phyloP scores from a whole-genome alignment of 2,797 vertebrate species.

The Scleropages formosus region DNA sequence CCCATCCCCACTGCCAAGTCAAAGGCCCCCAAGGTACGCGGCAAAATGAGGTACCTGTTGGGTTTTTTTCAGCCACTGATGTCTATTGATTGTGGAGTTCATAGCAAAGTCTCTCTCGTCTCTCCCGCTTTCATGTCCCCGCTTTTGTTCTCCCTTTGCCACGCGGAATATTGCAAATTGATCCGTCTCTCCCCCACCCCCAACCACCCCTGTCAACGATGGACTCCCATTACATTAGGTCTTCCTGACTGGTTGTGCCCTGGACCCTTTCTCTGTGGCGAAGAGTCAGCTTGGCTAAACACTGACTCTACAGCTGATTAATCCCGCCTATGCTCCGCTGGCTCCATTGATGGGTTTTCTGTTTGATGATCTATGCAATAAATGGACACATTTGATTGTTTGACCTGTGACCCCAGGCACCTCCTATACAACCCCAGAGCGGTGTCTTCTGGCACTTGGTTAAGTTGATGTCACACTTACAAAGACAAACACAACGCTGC shows the following conservation, averaged over 20 bases:
- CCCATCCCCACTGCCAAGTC: conserved; percentile 64
- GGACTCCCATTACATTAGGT: conserved; percentile 75
- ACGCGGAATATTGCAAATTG: conserved; percentile 98
- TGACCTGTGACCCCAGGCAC: conserved; percentile 77
- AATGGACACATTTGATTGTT: conserved; percentile 86
- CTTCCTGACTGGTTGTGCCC: conserved; percentile 61
- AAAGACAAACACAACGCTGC: background rate
- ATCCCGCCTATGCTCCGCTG: conserved; percentile 71
- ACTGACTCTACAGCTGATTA: conserved; percentile 79
- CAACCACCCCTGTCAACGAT: conserved; percentile 69
- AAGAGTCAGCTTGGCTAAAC: conserved; percentile 82
- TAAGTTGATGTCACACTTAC: conserved; percentile 17
- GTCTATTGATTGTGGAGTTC: conserved; percentile 96
- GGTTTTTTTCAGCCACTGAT: conserved; percentile 69
- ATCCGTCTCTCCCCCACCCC: conserved; percentile 77
- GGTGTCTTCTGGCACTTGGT: conserved; percentile 38
- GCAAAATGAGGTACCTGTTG: conserved; percentile 66
- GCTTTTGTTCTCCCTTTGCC: conserved; percentile 82
- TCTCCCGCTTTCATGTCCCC: conserved; percentile 88
- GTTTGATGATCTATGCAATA: conserved; percentile 87
- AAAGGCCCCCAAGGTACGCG: conserved; percentile 62
- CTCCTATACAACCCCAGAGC: conserved; percentile 43
- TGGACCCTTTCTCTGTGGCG: conserved; percentile 57
- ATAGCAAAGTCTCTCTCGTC: conserved; percentile 87
- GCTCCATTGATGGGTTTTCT: conserved; percentile 78